Base-by-base conservation (phyloP, 2,113 vertebrate species). In the Malurus alboscapulatus region DNA sequence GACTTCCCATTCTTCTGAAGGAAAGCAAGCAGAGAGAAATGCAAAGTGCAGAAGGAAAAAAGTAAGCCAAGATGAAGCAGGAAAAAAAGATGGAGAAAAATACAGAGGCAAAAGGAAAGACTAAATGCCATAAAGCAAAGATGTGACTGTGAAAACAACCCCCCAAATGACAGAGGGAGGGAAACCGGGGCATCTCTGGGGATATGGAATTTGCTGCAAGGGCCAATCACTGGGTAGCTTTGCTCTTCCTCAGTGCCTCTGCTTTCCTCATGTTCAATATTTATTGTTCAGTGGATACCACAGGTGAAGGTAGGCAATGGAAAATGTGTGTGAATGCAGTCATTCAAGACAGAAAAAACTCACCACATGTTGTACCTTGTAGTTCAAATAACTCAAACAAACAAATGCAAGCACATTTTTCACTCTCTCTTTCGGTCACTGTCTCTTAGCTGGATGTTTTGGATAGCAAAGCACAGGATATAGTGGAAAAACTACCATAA, bases 381-480 rank as follows among this genome's bases (percentile, higher is more conserved):
- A 88, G 92, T 88, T 96, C 90, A 96, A 95, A 94, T 93, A 72
- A 87, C 66, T 77, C 51, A 94, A 95, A 26, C 40, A 87, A 69
- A 87, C 62, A 96, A 66, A 86, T 36, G 40, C 75, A 90, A 40
- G 22, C 19, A 66, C 3, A 6, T 95, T 94, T 94, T 88, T 67
- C 34, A 48, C n/a, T 91, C 67, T 72, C 40, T 47, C 9, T 94
- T 48, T 87, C 19, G 65, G n/a, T 69, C 79, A 77, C 58, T 72
- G 30, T 88, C 76, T 94, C 9, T 47, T 53, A 7, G 11, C 44
- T 89, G 62, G 53, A 65, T 84, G 45, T 93, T 73, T 75, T 81
- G 87, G 80, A 53, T 90, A 88, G 77, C 61, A 88, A 94, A 89
- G 26, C 73, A 27, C 7, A 89, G 57, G 80, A 65, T 53, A 85